These are phyloP conservation scores for Rhinolophus ferrumequinum DNA, from an alignment of 2,113 vertebrate genomes.

Conservation along the genomic window DNA sequence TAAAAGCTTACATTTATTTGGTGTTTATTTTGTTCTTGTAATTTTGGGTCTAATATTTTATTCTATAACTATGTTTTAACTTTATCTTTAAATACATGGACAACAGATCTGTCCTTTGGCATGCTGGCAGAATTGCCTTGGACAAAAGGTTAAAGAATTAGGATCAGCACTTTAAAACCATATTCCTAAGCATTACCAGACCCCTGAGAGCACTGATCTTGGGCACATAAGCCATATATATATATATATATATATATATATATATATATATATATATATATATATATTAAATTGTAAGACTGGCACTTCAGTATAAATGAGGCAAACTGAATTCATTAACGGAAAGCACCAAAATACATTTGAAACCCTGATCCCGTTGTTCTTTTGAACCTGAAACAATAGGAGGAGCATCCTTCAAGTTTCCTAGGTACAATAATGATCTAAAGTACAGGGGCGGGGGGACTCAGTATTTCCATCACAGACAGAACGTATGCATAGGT, in stretches of 20 bases:
- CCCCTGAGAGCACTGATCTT: neutral
- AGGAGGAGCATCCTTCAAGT: neutral
- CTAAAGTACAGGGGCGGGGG: neutral
- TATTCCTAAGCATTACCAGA: neutral
- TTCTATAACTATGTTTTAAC: neutral
- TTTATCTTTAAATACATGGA: neutral
- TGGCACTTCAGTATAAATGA: neutral
- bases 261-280: neutral
- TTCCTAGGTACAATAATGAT: neutral
- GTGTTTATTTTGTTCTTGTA: neutral
- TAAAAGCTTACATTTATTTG: too few species aligned
- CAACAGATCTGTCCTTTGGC: neutral
- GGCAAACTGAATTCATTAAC: neutral
- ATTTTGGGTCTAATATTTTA: neutral
- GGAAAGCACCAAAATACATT: neutral
- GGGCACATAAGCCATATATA: neutral
- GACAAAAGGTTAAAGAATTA: neutral
- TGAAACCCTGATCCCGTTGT: neutral
- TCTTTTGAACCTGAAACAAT: conserved; percentile 16
- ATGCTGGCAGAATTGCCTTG: neutral
- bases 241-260: neutral
- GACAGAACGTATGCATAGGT: neutral
- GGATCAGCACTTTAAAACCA: neutral
- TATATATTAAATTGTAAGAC: neutral
- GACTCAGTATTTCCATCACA: neutral